Evolutionary conservation across 2,888 invertebrate genomes (phyloP).

Genomic region (Amiota communis): DNA sequence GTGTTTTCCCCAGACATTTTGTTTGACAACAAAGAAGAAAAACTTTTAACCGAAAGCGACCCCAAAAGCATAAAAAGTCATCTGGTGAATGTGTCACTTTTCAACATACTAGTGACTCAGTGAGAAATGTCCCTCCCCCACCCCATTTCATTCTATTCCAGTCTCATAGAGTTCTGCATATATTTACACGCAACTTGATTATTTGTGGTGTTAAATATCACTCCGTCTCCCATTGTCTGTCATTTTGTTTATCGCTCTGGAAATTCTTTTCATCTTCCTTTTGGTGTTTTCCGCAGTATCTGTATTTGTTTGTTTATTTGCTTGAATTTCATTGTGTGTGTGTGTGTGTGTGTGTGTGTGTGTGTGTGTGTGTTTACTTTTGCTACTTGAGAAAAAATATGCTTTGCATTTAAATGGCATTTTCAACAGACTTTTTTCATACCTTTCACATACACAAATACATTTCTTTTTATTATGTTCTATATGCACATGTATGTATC

Average conservation of each 20-base stretch:
- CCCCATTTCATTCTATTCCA: background rate
- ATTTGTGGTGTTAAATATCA: conserved; percentile 40
- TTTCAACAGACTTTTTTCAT: conserved; percentile 34
- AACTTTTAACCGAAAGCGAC: conserved; percentile 53
- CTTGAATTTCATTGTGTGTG: background rate
- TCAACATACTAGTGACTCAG: conserved; percentile 20
- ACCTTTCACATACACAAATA: conserved; percentile 1
- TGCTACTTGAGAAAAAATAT: conserved; percentile 49
- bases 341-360: background rate
- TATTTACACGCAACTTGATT: conserved; percentile 49
- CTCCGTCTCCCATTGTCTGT: conserved; percentile 4
- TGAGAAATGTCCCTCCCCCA: background rate
- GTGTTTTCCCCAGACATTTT: conserved; percentile 22
- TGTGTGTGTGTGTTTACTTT: conserved; percentile 12
- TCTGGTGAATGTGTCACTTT: conserved; percentile 48
- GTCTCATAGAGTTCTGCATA: background rate
- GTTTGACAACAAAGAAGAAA: conserved; percentile 44
- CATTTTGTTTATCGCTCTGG: conserved; percentile 36
- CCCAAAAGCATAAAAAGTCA: conserved; percentile 54
- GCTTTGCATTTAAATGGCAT: conserved; percentile 63
- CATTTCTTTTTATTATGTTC: background rate
- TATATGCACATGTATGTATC: background rate
- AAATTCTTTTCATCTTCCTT: conserved; percentile 44
- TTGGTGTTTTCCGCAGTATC: background rate
- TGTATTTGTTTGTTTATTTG: conserved; percentile 3